Evolutionary conservation across 2,113 vertebrate genomes (phyloP), one percentile per base, ranked within the genome.

Genomic region (Tyto alba): DNA sequence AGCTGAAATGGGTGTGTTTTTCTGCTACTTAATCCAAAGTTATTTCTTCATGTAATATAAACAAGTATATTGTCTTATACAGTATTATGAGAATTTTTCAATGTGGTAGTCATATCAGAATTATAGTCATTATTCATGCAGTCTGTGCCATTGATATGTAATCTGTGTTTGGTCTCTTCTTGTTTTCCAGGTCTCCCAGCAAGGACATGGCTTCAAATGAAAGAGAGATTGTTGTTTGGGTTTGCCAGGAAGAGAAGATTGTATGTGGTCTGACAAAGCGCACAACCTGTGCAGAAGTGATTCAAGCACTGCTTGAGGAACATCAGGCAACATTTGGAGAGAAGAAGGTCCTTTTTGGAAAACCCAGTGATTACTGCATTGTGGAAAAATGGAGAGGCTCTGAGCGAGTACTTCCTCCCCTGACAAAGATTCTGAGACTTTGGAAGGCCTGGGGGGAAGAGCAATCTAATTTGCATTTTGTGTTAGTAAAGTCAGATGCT

Each of bases 371-470:
- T 92, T 99, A 99, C 95, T 99, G 99, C 93, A 98, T 99, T 19
- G 93, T 99, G 7, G 99, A 99, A 96, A 98, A 98, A 88, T 99
- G 99, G 99, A 99, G 98, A 94, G 99, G 99, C 12, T 99, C 99
- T 0, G 99, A 99, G 93, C 95, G 99, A 66, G 98, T 98, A 4
- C 95, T 99, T 92, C 99, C 99, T 23, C 99, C 99, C 2, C 97
- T 99, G 34, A 99, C 99, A 43, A 98, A 99, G 84, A 99, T 99
- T 87, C 96, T 99, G 74, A 98, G 99, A 82, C 98, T 99, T 38
- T 99, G 99, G 99, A 98, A 98, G 30, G 99, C 99, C 2, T 99
- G 99, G 99, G 99, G 99, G 1, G 99, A 99, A 40, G 99, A 99
- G 95, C 98, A 98, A 76, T 94, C 98, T 59, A 99, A 98, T 68